Conservation (phyloP, 2,888 invertebrate species). For the Megalurothrips usitatus region DNA sequence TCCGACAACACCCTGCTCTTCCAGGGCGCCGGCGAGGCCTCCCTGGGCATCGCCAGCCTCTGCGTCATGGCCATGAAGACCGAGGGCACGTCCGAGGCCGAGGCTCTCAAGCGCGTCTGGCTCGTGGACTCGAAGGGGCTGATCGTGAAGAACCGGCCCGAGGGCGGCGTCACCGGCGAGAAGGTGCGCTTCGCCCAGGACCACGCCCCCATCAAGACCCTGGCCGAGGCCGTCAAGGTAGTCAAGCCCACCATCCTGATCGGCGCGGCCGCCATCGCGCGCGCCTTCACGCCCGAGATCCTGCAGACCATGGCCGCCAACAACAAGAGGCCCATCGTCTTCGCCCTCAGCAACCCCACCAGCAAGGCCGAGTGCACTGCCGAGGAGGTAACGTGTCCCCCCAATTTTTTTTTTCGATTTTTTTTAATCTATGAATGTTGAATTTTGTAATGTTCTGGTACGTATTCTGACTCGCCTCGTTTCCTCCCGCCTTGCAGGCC, state of each 20-base stretch:
- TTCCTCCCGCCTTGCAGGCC: not conserved
- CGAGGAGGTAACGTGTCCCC: conserved; percentile 59
- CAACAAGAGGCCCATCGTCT: conserved; percentile 86
- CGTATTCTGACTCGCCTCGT: not conserved
- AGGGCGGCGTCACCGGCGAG: conserved; percentile 73
- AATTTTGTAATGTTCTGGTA: not conserved
- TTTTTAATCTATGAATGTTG: too few species aligned
- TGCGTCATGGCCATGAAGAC: conserved; percentile 88
- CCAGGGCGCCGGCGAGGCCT: conserved; percentile 60
- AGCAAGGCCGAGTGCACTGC: conserved; percentile 99
- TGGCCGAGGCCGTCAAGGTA: conserved; percentile 73
- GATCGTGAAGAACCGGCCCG: conserved; percentile 80
- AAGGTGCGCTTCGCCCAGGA: conserved; percentile 78
- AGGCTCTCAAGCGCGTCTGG: conserved; percentile 81
- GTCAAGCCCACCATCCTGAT: conserved; percentile 88
- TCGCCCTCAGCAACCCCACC: conserved; percentile 98
- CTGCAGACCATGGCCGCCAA: conserved; percentile 77
- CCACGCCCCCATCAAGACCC: conserved; percentile 66
- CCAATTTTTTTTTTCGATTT: not conserved
- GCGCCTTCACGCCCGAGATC: conserved; percentile 88
- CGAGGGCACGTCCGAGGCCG: conserved; percentile 70
- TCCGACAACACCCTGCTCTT: conserved; percentile 85
- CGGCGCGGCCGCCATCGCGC: conserved; percentile 89
- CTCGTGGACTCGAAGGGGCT: conserved; percentile 95
- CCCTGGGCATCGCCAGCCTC: conserved; percentile 88